These are phyloP conservation scores for Microctenopoma lineatum DNA, from an alignment of 2,797 vertebrate species.

Conservation along the genomic window DNA sequence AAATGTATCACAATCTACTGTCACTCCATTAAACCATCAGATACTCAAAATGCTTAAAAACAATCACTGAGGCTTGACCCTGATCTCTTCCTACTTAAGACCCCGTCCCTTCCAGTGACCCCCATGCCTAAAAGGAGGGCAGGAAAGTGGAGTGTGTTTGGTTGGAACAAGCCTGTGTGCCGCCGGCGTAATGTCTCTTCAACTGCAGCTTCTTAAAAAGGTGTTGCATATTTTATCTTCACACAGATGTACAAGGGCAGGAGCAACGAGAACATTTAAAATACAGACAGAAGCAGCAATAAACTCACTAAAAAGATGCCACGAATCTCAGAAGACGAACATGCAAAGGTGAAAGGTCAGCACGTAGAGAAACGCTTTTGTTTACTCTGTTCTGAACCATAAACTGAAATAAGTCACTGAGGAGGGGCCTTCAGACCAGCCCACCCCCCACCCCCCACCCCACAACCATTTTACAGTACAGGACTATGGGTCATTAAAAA, in stretches of 20 bases:
- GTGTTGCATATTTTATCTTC: constrained; percentile 44
- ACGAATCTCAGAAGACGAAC: constrained; percentile 33
- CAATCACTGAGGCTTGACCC: constrained; percentile 20
- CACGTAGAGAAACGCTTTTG: constrained; percentile 52
- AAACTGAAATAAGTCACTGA: constrained; percentile 68
- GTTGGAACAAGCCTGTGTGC: constrained; percentile 3
- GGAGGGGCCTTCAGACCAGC: constrained; percentile 22
- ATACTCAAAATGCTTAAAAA: constrained; percentile 1
- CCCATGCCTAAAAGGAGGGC: constrained; percentile 1
- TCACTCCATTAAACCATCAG: constrained; percentile 6
- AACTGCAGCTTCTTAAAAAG: constrained; percentile 34
- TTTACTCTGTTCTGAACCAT: constrained; percentile 49
- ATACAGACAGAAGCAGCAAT: constrained; percentile 20
- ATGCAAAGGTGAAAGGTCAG: constrained; percentile 55
- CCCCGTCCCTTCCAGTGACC: constrained; percentile 1
- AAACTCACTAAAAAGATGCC: constrained; percentile 25
- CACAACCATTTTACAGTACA: constrained; percentile 65
- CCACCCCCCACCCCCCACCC: background rate
- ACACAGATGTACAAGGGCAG: constrained; percentile 10
- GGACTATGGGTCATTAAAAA: constrained; percentile 69
- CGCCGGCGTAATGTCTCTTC: constrained; percentile 27
- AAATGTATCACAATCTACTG: constrained; percentile 2
- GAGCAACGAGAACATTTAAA: too few relatives aligned
- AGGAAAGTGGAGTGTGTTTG: constrained; percentile 15
- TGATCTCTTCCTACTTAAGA: constrained; percentile 19